A percentile compares a stretch with the other conserved stretches of the same genome.
Conservation (phyloP, 2,888 invertebrate species). For the Phalangium opilio region DNA sequence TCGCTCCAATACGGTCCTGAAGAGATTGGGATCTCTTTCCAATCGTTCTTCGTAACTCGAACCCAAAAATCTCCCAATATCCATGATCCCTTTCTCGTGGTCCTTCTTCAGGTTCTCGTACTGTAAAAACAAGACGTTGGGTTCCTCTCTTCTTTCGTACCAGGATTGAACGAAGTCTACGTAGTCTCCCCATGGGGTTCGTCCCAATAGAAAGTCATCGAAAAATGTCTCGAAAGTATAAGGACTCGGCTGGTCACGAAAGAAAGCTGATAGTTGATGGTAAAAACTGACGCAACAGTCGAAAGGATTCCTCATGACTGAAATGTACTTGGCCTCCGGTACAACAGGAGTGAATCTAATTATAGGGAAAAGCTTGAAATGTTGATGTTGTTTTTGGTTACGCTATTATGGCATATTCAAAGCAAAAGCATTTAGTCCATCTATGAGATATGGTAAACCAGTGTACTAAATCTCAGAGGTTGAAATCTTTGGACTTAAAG, state of each 20-base stretch:
- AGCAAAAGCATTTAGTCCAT: too few relatives aligned
- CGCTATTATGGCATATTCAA: too few relatives aligned
- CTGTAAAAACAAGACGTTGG: slow-evolving; percentile 28
- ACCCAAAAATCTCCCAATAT: slow-evolving; percentile 21
- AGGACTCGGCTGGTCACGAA: background rate
- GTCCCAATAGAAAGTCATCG: slow-evolving; percentile 29
- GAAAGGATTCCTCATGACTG: slow-evolving; percentile 34
- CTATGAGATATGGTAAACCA: too few relatives aligned
- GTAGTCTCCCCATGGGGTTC: slow-evolving; percentile 22
- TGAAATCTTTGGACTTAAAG: too few relatives aligned
- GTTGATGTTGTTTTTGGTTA: too few relatives aligned
- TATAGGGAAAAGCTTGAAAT: too few relatives aligned
- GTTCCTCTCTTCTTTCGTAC: slow-evolving; percentile 19
- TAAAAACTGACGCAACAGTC: slow-evolving; percentile 32
- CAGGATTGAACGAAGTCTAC: slow-evolving; percentile 17
- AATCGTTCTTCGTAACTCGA: slow-evolving; percentile 7
- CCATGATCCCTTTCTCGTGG: slow-evolving; percentile 13
- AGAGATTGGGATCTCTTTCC: slow-evolving; percentile 5
- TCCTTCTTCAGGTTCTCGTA: slow-evolving; percentile 32
- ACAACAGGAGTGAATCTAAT: slow-evolving; percentile 7
- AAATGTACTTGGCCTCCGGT: slow-evolving; percentile 24
- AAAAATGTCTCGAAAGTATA: slow-evolving; percentile 28
- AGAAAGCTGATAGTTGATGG: too few relatives aligned
- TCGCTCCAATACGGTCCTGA: slow-evolving; percentile 10
- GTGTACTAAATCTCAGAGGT: too few relatives aligned